phyloP scores from a whole-genome alignment of 2,888 invertebrate genomes.

The Listrodromus nycthemerus region DNA sequence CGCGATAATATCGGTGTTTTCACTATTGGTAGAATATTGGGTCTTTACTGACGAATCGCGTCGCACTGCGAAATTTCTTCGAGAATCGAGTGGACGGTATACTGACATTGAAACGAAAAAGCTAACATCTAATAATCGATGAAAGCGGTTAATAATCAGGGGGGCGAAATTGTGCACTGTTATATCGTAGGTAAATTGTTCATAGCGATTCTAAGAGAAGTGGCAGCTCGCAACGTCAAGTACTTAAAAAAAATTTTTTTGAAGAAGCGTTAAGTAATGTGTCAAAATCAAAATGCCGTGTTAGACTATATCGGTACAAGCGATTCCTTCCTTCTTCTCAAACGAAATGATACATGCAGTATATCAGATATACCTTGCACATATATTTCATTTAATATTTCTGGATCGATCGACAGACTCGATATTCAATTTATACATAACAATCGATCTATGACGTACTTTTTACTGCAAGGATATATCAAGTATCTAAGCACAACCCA shows the following conservation, averaged over 20 bases:
- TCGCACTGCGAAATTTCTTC: neutral
- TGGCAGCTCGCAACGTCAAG: no score
- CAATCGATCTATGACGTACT: constrained; percentile 13
- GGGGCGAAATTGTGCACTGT: neutral
- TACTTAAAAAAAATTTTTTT: neutral
- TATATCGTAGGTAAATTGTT: neutral
- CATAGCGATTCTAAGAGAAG: neutral
- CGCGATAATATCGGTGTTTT: neutral
- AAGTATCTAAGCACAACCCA: constrained; percentile 17
- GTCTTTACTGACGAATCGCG: neutral
- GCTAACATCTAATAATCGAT: neutral
- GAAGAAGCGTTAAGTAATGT: neutral
- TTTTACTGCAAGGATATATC: constrained; percentile 5
- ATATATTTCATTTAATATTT: constrained; percentile 20
- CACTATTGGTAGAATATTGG: neutral
- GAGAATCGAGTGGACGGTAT: neutral
- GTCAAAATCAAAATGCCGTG: constrained; percentile 25
- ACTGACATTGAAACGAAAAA: neutral
- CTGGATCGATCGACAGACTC: constrained; percentile 30
- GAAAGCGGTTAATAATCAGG: neutral
- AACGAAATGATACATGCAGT: constrained; percentile 11
- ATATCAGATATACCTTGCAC: constrained; percentile 40
- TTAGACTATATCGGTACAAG: neutral
- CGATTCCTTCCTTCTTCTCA: neutral
- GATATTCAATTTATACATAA: constrained; percentile 38